phyloP scores from a whole-genome alignment of 2,888 invertebrate species.

The Magallana nippona region DNA sequence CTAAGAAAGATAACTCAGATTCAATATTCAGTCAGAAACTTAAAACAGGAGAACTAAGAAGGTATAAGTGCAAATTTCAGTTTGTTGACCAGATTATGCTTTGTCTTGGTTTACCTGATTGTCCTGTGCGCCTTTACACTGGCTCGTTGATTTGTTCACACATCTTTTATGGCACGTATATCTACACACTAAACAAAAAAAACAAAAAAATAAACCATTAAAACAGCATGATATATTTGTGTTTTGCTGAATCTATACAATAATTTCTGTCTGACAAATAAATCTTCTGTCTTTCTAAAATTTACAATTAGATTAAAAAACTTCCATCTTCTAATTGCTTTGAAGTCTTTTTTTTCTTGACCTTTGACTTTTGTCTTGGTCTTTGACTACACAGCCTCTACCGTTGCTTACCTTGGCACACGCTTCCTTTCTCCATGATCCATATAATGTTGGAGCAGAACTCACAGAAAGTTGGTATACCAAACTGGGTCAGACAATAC shows the following conservation, averaged over 20 bases:
- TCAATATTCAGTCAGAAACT: too few species aligned
- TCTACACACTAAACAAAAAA: slow-evolving; percentile 85
- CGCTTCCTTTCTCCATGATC: slow-evolving; percentile 94
- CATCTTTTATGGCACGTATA: slow-evolving; percentile 97
- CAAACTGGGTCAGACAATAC: slow-evolving; percentile 93
- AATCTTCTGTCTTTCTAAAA: too few species aligned
- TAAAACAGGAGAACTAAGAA: too few species aligned
- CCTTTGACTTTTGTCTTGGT: neutral
- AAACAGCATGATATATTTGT: neutral
- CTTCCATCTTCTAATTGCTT: too few species aligned
- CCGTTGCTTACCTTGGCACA: slow-evolving; percentile 84
- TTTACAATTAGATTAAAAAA: too few species aligned
- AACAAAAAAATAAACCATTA: slow-evolving; percentile 28
- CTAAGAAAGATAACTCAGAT: slow-evolving; percentile 15
- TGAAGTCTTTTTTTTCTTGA: too few species aligned
- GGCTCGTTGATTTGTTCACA: slow-evolving; percentile 85
- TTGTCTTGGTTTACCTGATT: slow-evolving; percentile 49
- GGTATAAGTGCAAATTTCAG: too few species aligned
- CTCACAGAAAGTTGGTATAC: slow-evolving; percentile 97
- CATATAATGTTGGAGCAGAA: slow-evolving; percentile 95
- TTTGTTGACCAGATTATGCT: too few species aligned
- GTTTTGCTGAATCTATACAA: too few species aligned
- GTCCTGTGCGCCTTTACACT: slow-evolving; percentile 73
- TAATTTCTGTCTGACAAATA: neutral
- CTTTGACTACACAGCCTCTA: neutral